phyloP scores from a whole-genome alignment of 2,113 vertebrate genomes.

The Boulengeromyrus knoepffleri region DNA sequence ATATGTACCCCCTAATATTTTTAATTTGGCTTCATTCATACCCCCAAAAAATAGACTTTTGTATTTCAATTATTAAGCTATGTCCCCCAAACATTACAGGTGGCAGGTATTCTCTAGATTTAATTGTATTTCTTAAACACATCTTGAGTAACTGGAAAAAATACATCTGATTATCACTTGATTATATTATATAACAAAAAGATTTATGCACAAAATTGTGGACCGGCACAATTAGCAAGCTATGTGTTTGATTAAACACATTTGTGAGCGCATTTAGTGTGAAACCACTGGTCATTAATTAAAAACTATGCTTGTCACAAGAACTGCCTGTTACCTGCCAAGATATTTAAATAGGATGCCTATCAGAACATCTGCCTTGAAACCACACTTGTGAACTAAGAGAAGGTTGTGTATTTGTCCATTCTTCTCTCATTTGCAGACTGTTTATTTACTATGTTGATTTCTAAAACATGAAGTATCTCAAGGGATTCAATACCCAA shows the following conservation, averaged over 20 bases:
- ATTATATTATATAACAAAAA: not conserved
- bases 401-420: not conserved
- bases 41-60: not conserved
- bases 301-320: not conserved
- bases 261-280: not conserved
- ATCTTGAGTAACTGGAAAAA: not conserved
- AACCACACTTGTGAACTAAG: not conserved
- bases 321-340: not conserved
- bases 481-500: not conserved
- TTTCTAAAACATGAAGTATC: not conserved
- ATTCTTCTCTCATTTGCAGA: not conserved
- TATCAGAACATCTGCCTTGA: not conserved
- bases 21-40: too few species aligned
- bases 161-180: not conserved
- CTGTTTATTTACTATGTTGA: not conserved
- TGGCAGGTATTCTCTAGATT: not conserved
- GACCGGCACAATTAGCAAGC: not conserved
- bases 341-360: not conserved
- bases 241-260: not conserved
- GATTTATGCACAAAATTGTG: not conserved
- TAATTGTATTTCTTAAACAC: not conserved
- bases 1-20: too few species aligned
- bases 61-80: not conserved
- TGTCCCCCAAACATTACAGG: not conserved
- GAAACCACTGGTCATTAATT: conserved; percentile 10